Conservation (phyloP, 1,140 invertebrate genomes). For the Pseudomyrmex gracilis region DNA sequence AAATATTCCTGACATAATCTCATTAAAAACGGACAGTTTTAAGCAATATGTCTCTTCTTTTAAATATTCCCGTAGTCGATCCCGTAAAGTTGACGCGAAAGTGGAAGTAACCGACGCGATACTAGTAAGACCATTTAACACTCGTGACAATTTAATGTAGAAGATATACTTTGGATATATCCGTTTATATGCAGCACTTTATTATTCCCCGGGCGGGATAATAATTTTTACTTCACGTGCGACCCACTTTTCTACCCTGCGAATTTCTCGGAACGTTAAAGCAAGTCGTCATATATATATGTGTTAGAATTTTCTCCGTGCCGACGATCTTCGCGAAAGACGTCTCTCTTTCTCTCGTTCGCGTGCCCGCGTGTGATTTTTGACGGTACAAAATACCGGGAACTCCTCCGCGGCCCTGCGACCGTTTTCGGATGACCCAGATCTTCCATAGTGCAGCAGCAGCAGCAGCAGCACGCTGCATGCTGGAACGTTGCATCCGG, state of each 20-base stretch:
- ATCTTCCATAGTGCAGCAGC: slow-evolving; percentile 52
- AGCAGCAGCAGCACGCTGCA: slow-evolving; percentile 30
- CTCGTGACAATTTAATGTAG: slow-evolving; percentile 55
- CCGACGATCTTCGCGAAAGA: slow-evolving; percentile 1
- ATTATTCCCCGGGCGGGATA: slow-evolving; percentile 41
- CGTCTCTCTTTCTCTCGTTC: not conserved
- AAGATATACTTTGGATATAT: slow-evolving; percentile 35
- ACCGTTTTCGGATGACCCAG: slow-evolving; percentile 65
- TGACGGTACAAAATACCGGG: slow-evolving; percentile 9
- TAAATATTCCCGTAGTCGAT: not conserved
- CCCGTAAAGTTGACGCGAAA: slow-evolving; percentile 12
- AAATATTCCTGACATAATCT: not conserved
- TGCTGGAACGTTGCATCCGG: slow-evolving; percentile 55
- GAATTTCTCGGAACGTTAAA: slow-evolving; percentile 25
- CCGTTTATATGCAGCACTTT: slow-evolving; percentile 46
- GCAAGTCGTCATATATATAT: not conserved
- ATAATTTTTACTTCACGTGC: slow-evolving; percentile 46
- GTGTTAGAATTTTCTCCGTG: not conserved
- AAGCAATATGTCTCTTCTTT: not conserved
- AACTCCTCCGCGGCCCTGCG: slow-evolving; percentile 36
- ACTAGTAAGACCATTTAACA: slow-evolving; percentile 44
- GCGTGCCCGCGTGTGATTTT: slow-evolving; percentile 37
- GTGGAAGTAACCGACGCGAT: slow-evolving; percentile 1
- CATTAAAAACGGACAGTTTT: not conserved
- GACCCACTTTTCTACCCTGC: slow-evolving; percentile 37